Evolutionary conservation across 2,113 vertebrate species (phyloP).

Genomic region (Heterotilapia buettikoferi): DNA sequence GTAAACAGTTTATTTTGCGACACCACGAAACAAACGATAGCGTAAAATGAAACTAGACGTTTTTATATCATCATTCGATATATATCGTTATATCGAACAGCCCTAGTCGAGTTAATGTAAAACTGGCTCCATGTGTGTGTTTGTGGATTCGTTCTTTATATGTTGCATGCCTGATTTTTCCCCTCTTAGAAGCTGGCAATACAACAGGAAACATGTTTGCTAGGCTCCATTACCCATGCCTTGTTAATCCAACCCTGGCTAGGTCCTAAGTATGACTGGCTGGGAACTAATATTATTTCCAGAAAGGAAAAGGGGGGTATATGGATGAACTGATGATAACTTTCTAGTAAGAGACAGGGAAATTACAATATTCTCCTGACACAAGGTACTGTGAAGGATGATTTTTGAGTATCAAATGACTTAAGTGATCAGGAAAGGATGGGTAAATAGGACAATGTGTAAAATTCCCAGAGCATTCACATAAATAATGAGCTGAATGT

Average conservation of each 20-base stretch:
- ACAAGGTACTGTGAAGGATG: neutral
- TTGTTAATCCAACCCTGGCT: constrained; percentile 71
- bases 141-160: neutral
- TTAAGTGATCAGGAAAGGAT: neutral
- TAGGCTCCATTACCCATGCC: constrained; percentile 57
- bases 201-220: constrained; percentile 65
- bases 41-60: neutral
- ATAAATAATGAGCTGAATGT: constrained; percentile 1
- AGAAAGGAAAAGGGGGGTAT: constrained; percentile 25
- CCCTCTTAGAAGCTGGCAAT: constrained; percentile 57
- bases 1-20: neutral
- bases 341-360: constrained; percentile 35
- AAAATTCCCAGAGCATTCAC: neutral
- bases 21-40: neutral
- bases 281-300: constrained; percentile 43
- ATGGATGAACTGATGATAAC: constrained; percentile 14
- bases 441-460: neutral
- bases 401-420: neutral
- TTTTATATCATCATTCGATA: neutral
- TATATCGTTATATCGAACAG: neutral
- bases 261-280: constrained; percentile 59
- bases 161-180: constrained; percentile 26
- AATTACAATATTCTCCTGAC: constrained; percentile 5
- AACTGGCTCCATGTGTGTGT: constrained; percentile 1
- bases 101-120: neutral